Evolutionary conservation across 2,888 invertebrate species (phyloP).

Genomic region (Eurois occulta): DNA sequence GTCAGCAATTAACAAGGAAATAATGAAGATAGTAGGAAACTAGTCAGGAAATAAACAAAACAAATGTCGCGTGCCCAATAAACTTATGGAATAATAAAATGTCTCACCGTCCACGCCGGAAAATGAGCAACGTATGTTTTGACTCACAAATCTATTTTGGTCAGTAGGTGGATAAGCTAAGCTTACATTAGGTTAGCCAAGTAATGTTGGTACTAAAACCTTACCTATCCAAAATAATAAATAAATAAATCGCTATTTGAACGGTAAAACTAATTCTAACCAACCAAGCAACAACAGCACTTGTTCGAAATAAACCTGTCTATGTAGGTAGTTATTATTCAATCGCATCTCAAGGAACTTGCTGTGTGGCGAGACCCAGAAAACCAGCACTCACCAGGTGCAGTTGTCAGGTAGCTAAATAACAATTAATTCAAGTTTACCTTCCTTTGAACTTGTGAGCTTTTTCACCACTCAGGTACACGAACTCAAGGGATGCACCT

Average conservation of each 20-base stretch:
- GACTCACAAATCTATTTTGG: not conserved
- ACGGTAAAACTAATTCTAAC: conserved; percentile 29
- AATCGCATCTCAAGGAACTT: conserved; percentile 68
- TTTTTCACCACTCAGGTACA: conserved; percentile 44
- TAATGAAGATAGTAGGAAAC: conserved; percentile 17
- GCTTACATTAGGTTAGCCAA: not conserved
- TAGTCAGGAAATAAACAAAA: conserved; percentile 20
- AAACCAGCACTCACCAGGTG: conserved; percentile 74
- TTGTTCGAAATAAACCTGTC: conserved; percentile 50
- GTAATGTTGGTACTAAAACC: not conserved
- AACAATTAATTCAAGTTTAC: conserved; percentile 55
- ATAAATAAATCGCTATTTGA: conserved; percentile 15
- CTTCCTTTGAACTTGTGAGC: conserved; percentile 56
- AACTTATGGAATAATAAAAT: conserved; percentile 5
- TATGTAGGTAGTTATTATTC: conserved; percentile 32
- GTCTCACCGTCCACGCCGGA: not conserved
- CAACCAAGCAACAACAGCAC: conserved; percentile 32
- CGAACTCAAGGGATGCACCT: conserved; percentile 40
- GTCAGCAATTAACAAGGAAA: not conserved
- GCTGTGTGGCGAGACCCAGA: conserved; percentile 72
- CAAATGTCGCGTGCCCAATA: conserved; percentile 8
- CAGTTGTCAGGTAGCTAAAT: conserved; percentile 78
- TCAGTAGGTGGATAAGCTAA: not conserved
- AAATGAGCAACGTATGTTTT: not conserved
- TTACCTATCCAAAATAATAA: not conserved